Conservation (phyloP, 2,113 vertebrate genomes). For the Sialia sialis region DNA sequence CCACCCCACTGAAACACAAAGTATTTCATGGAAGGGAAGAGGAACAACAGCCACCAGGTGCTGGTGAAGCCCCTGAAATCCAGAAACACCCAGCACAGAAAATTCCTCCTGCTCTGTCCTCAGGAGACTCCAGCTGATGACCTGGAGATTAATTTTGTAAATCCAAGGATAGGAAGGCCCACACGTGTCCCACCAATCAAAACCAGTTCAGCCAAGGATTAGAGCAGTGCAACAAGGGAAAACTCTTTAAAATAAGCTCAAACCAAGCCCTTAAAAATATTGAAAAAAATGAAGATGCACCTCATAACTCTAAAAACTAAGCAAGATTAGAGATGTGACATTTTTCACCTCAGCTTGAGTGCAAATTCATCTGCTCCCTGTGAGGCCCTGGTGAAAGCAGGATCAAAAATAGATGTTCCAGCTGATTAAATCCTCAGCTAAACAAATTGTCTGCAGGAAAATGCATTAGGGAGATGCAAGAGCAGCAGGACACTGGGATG, state of each 20-base stretch:
- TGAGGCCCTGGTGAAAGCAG: background rate
- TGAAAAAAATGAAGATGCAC: background rate
- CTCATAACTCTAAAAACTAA: background rate
- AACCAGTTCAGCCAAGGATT: conserved; percentile 1
- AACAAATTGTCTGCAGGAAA: conserved; percentile 1
- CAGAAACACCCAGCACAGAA: background rate
- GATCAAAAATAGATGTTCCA: background rate
- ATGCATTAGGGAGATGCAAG: background rate
- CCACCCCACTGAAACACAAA: background rate
- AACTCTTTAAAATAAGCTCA: background rate
- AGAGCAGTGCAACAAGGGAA: background rate
- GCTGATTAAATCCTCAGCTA: conserved; percentile 11
- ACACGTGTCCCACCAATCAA: background rate
- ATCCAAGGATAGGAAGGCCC: background rate
- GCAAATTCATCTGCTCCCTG: background rate
- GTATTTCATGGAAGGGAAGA: too few relatives aligned
- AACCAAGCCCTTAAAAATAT: background rate
- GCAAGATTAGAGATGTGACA: background rate
- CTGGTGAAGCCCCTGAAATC: too few relatives aligned
- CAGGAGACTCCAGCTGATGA: background rate
- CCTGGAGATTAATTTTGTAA: conserved; percentile 32
- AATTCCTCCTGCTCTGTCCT: conserved; percentile 2
- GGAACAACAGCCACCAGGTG: background rate
- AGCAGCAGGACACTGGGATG: background rate
- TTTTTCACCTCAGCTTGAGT: background rate